Evolutionary conservation across 2,888 invertebrate genomes (phyloP).

Genomic region (Meganola albula): DNA sequence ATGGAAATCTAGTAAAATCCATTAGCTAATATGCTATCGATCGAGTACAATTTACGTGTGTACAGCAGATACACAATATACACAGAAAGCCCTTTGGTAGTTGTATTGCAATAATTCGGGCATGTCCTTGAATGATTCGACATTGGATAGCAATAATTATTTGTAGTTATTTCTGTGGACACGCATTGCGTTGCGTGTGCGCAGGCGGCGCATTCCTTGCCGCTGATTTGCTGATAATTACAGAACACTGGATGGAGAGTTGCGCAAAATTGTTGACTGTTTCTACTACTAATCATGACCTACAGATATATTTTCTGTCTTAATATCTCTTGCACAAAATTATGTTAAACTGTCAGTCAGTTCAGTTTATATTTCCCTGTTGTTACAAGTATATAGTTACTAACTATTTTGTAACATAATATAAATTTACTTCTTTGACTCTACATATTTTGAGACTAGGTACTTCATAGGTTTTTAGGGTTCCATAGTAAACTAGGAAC

Average conservation of each 20-base stretch:
- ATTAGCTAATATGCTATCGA: too few species aligned
- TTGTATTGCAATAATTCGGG: conserved; percentile 29
- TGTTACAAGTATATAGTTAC: too few species aligned
- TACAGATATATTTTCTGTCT: conserved; percentile 44
- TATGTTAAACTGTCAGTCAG: too few species aligned
- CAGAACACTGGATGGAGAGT: conserved; percentile 46
- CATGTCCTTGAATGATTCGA: conserved; percentile 55
- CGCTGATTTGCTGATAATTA: conserved; percentile 54
- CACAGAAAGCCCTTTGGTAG: conserved; percentile 18
- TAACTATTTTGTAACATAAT: too few species aligned
- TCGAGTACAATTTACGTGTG: conserved; percentile 14
- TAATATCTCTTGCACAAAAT: conserved; percentile 32
- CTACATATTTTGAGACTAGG: too few species aligned
- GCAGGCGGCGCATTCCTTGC: conserved; percentile 36
- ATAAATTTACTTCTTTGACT: too few species aligned
- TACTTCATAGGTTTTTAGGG: too few species aligned
- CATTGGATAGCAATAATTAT: conserved; percentile 51
- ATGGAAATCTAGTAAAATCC: too few species aligned
- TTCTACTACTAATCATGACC: conserved; percentile 37
- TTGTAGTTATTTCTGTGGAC: conserved; percentile 43
- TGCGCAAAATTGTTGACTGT: conserved; percentile 44
- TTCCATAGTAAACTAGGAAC: too few species aligned
- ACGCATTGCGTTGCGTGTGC: conserved; percentile 47
- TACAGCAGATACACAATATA: too few species aligned
- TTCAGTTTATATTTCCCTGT: too few species aligned